These are phyloP conservation scores for Motacilla alba DNA, from an alignment of 2,113 vertebrate genomes.

Conservation along the genomic window DNA sequence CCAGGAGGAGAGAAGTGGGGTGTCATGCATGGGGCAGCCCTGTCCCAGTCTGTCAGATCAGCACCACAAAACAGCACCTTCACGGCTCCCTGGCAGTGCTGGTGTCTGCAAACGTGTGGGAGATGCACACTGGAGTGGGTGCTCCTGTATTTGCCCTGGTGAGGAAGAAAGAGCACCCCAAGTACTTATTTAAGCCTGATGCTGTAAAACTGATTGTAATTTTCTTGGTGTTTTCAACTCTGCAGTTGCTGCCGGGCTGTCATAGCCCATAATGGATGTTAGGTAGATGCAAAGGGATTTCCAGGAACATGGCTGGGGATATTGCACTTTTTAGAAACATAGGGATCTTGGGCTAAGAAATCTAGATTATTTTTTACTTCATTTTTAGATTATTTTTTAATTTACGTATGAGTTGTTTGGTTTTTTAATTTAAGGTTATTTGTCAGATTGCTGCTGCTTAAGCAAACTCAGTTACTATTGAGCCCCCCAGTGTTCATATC, in stretches of 20 bases:
- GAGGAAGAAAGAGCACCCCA: background rate
- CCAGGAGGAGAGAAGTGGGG: background rate
- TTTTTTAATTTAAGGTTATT: background rate
- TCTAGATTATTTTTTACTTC: background rate
- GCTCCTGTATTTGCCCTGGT: background rate
- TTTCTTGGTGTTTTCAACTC: background rate
- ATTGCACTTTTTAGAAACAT: background rate
- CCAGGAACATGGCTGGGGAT: background rate
- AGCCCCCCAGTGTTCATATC: background rate
- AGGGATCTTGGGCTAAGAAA: background rate
- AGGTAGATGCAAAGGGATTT: background rate
- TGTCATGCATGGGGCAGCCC: background rate
- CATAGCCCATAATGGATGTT: background rate
- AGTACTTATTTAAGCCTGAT: background rate
- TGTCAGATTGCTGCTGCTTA: background rate
- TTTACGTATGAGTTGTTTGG: accelerated
- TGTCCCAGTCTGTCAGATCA: background rate
- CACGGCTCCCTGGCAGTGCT: background rate
- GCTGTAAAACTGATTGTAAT: background rate
- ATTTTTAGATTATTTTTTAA: background rate
- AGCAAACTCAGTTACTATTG: background rate
- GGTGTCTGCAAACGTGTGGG: background rate
- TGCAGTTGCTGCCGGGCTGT: background rate
- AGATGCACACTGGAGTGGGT: background rate
- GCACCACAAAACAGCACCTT: background rate